phyloP scores from a whole-genome alignment of 2,113 vertebrate species.

The Ursus arctos region DNA sequence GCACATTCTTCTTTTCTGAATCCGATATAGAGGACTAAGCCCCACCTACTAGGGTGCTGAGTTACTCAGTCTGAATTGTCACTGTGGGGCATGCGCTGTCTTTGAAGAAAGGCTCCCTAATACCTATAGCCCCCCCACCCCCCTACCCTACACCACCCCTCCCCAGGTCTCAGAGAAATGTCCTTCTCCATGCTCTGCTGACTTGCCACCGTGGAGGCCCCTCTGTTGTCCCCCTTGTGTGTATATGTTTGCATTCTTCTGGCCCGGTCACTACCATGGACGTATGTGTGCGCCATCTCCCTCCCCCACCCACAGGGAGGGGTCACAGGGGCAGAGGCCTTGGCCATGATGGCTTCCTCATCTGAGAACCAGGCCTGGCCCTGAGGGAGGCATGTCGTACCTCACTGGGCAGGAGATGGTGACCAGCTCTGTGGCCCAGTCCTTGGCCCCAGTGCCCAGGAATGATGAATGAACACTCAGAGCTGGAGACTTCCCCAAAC shows the following conservation, averaged over 20 bases:
- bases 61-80: not conserved
- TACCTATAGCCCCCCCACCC: not conserved
- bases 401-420: not conserved
- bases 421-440: too few species aligned
- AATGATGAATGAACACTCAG: not conserved
- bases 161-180: not conserved
- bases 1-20: constrained; percentile 33
- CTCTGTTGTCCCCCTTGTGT: not conserved
- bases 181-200: not conserved
- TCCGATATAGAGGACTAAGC: not conserved
- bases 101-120: not conserved
- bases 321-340: not conserved
- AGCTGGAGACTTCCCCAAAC: not conserved
- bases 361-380: not conserved
- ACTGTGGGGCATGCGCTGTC: not conserved
- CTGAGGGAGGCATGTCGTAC: not conserved
- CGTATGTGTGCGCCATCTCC: not conserved
- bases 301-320: not conserved
- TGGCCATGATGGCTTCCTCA: not conserved
- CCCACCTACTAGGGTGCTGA: not conserved
- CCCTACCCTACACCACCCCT: fast-evolving
- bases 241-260: too few species aligned
- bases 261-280: not conserved
- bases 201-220: too few species aligned
- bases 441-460: not conserved